phyloP scores from a whole-genome alignment of 1,140 invertebrate species.

The Hormaphis cornu region DNA sequence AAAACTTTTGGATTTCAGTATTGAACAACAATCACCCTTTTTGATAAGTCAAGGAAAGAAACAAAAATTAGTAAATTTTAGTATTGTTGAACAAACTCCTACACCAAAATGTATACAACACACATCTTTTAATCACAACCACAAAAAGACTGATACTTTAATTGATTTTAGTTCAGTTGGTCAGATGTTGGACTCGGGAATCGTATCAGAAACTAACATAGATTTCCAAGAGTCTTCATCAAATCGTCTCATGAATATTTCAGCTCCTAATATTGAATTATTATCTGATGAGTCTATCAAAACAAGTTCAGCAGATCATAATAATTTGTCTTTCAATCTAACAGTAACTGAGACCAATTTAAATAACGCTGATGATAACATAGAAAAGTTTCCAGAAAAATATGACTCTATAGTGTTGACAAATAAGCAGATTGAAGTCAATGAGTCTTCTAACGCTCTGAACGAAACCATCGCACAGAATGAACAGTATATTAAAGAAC shows the following conservation, averaged over 20 bases:
- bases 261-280: neutral
- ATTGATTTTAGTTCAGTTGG: neutral
- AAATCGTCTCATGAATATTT: neutral
- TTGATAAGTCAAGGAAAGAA: neutral
- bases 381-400: neutral
- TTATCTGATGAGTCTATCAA: neutral
- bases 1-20: conserved; percentile 6
- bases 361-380: neutral
- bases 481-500: neutral
- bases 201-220: neutral
- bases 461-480: neutral
- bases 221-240: neutral
- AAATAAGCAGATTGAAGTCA: neutral
- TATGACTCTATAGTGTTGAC: neutral
- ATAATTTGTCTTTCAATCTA: neutral
- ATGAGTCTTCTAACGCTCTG: neutral
- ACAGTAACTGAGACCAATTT: neutral
- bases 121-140: neutral
- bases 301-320: neutral
- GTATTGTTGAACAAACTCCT: conserved; percentile 14
- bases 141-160: neutral
- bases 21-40: neutral
- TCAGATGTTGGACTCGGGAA: neutral
- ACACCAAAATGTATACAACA: neutral
- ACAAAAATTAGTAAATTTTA: conserved; percentile 14